phyloP scores from a whole-genome alignment of 2,113 vertebrate species.

The Chionis minor region DNA sequence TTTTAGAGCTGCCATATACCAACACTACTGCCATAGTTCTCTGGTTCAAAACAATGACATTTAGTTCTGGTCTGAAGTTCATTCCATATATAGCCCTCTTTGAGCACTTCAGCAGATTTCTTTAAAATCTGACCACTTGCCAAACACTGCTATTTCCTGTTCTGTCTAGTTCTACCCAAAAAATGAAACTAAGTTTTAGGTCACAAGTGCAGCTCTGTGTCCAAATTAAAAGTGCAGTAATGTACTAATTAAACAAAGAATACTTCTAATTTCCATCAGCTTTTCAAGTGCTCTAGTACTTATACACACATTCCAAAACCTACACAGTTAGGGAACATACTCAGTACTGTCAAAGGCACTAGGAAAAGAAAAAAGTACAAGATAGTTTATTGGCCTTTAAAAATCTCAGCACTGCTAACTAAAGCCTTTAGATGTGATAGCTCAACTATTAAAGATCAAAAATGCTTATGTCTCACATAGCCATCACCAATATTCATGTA shows the following conservation, averaged over 20 bases:
- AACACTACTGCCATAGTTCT: neutral
- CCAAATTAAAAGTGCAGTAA: neutral
- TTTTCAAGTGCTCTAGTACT: neutral
- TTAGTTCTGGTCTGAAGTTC: conserved; percentile 15
- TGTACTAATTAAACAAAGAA: neutral
- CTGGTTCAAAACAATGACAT: neutral
- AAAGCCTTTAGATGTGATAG: neutral
- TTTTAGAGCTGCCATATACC: neutral
- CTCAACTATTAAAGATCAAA: neutral
- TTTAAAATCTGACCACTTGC: neutral
- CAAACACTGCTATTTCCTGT: conserved; percentile 7
- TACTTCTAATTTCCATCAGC: neutral
- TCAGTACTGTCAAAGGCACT: neutral
- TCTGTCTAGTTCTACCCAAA: neutral
- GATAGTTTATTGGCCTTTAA: neutral
- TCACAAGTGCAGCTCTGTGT: neutral
- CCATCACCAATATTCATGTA: neutral
- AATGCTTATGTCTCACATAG: neutral
- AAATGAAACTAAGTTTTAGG: neutral
- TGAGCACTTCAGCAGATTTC: conserved; percentile 26
- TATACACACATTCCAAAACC: neutral
- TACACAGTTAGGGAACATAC: neutral
- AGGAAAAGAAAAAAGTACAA: neutral
- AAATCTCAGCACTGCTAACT: neutral
- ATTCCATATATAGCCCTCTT: neutral